These are phyloP conservation scores for Andricus curvator DNA, from an alignment of 2,888 invertebrate genomes.

Conservation along the genomic window DNA sequence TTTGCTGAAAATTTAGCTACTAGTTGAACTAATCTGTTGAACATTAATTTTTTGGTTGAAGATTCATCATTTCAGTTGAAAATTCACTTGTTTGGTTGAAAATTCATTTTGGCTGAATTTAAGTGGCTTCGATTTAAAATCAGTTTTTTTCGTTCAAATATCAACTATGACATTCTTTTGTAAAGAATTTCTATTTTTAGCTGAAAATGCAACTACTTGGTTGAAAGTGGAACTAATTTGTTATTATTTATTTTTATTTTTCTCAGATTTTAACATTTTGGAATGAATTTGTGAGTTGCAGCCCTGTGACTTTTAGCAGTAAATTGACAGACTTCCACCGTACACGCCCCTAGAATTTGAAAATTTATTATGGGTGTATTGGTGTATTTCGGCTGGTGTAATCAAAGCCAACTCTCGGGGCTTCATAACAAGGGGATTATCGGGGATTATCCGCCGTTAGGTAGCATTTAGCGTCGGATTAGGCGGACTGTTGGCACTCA, in stretches of 20 bases:
- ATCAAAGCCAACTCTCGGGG: background rate
- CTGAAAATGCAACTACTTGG: too few relatives aligned
- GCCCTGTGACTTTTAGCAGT: background rate
- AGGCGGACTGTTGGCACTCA: constrained; percentile 33
- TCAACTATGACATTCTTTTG: too few relatives aligned
- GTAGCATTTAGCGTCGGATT: constrained; percentile 25
- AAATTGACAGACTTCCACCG: background rate
- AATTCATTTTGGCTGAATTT: too few relatives aligned
- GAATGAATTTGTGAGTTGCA: background rate
- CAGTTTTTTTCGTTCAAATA: too few relatives aligned
- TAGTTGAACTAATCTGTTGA: too few relatives aligned
- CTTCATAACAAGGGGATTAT: constrained; percentile 31
- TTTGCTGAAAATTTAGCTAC: too few relatives aligned
- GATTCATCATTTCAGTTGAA: too few relatives aligned
- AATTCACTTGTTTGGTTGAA: too few relatives aligned
- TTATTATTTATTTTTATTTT: background rate
- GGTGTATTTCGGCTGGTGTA: background rate
- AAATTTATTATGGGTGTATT: background rate
- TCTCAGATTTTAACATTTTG: background rate
- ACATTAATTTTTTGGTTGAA: too few relatives aligned
- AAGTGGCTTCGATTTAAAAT: too few relatives aligned
- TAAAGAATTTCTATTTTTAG: too few relatives aligned
- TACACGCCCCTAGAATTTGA: background rate
- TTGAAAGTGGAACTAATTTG: too few relatives aligned
- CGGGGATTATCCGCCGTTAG: constrained; percentile 9